A percentile compares a stretch with the other conserved stretches of the same genome.
These are phyloP conservation scores for Holothuria glaberrima DNA, from an alignment of 35 echinoderm and acorn worm species.

Conservation along the genomic window DNA sequence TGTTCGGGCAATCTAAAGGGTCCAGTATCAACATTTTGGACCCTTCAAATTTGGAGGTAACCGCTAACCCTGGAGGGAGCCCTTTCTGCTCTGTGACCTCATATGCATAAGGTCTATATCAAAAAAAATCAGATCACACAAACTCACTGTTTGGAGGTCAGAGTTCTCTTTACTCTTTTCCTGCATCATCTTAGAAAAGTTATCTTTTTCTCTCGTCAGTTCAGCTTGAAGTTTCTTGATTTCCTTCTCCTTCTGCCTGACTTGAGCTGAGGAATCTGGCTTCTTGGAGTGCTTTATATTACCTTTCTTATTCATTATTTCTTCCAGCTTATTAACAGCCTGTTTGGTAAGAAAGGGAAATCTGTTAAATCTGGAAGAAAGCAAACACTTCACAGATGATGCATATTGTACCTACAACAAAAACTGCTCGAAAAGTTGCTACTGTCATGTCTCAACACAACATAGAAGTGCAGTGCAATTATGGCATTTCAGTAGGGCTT, in stretches of 20 bases:
- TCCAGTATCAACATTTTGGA: no score
- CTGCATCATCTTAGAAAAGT: constrained; percentile 71
- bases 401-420: no score
- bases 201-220: constrained; percentile 81
- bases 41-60: no score
- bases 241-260: constrained; percentile 90
- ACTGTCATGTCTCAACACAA: no score
- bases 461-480: no score
- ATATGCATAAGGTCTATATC: no score
- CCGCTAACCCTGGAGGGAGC: no score
- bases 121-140: not conserved
- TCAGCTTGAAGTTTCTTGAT: constrained; percentile 82
- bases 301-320: constrained; percentile 81
- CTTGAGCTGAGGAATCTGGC: constrained; percentile 52
- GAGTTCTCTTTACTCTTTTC: constrained; percentile 73
- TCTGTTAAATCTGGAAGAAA: not conserved
- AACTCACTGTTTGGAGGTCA: constrained; percentile 71
- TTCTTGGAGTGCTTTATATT: not conserved
- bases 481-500: no score
- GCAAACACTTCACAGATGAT: no score
- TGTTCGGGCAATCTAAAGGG: no score
- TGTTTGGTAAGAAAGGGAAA: not conserved
- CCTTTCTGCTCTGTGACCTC: no score
- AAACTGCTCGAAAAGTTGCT: no score
- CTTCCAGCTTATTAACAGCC: constrained; percentile 93